phyloP scores from a whole-genome alignment of 2,113 vertebrate species.

The Gymnocephalus cernua region DNA sequence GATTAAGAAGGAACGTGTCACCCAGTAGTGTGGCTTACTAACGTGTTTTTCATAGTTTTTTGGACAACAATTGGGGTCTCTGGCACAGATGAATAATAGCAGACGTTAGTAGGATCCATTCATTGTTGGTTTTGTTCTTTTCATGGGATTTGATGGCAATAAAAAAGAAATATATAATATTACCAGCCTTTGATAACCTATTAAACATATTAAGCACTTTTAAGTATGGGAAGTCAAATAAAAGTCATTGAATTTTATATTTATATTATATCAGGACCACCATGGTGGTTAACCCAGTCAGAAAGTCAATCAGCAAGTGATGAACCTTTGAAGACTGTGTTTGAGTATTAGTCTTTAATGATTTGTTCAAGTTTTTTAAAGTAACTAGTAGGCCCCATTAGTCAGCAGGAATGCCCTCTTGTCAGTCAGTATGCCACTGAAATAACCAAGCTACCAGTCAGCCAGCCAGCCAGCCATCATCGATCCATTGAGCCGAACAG shows the following conservation, averaged over 20 bases:
- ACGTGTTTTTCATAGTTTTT: background rate
- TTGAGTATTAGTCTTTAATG: slow-evolving; percentile 24
- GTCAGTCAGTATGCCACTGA: slow-evolving; percentile 39
- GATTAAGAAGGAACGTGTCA: background rate
- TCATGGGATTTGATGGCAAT: background rate
- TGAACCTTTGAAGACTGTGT: background rate
- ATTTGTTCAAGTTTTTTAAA: slow-evolving; percentile 30
- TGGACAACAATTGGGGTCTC: background rate
- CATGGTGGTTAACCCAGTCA: background rate
- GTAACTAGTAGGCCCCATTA: slow-evolving; percentile 30
- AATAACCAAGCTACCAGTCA: slow-evolving; percentile 60
- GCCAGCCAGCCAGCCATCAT: slow-evolving; percentile 49
- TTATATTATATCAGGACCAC: background rate
- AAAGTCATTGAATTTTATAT: background rate
- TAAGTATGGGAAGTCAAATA: background rate
- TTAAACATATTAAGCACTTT: background rate
- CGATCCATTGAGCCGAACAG: slow-evolving; percentile 57
- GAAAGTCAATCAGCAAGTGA: background rate
- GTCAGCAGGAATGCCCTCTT: slow-evolving; percentile 34
- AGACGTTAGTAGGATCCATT: background rate
- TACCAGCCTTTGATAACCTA: background rate
- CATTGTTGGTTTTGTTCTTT: background rate
- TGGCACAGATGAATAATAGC: background rate
- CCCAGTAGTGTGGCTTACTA: background rate
- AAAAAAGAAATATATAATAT: background rate